phyloP scores from a whole-genome alignment of 2,113 vertebrate genomes.

The Puntigrus tetrazona region DNA sequence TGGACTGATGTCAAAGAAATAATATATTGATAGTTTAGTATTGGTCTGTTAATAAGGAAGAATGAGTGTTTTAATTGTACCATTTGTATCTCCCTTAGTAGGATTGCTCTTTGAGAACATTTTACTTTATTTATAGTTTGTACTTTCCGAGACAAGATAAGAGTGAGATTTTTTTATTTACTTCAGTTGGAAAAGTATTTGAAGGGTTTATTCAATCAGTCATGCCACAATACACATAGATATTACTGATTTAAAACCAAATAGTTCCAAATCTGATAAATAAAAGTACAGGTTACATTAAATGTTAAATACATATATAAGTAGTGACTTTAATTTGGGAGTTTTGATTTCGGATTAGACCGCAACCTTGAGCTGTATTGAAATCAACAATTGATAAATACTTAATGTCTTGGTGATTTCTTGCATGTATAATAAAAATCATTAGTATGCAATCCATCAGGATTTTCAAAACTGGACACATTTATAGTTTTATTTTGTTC shows the following conservation, averaged over 20 bases:
- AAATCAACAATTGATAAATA: not conserved
- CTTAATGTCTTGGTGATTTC: not conserved
- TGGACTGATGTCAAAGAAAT: not conserved
- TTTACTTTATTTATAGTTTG: constrained; percentile 21
- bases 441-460: not conserved
- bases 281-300: not conserved
- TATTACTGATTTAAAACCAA: not conserved
- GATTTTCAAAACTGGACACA: not conserved
- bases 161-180: not conserved
- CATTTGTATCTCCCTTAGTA: not conserved
- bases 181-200: not conserved
- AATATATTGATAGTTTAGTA: not conserved
- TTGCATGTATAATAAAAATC: not conserved
- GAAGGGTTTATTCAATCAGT: not conserved
- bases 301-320: not conserved
- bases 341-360: not conserved
- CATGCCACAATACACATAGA: not conserved
- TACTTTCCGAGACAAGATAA: not conserved
- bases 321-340: not conserved
- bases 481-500: not conserved
- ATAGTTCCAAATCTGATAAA: not conserved
- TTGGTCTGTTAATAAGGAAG: not conserved
- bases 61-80: not conserved
- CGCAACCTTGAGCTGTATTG: not conserved
- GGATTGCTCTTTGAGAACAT: not conserved